Conservation (phyloP, 2,113 vertebrate species). For the Coptodon rendalli region DNA sequence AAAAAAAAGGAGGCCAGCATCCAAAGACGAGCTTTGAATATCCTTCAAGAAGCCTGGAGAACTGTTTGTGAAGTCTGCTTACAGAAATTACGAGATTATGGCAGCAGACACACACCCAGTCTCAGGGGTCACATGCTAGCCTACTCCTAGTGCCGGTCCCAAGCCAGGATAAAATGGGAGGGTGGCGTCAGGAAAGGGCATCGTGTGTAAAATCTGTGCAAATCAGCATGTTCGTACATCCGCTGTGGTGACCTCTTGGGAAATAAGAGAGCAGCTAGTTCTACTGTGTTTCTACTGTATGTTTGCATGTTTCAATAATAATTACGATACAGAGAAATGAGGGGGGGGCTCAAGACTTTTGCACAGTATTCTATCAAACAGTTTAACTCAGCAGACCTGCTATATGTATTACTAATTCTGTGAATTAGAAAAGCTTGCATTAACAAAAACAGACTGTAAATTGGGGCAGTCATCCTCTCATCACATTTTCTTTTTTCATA, state of each 20-base stretch:
- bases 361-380: not conserved
- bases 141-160: not conserved
- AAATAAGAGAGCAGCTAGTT: not conserved
- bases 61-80: not conserved
- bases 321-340: not conserved
- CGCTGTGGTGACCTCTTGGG: not conserved
- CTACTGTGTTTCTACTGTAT: not conserved
- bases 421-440: not conserved
- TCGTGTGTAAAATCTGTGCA: not conserved
- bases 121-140: not conserved
- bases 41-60: not conserved
- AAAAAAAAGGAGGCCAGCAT: not conserved
- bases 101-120: not conserved
- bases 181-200: not conserved
- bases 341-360: not conserved
- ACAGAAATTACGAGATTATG: not conserved
- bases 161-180: not conserved
- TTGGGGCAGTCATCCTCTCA: not conserved
- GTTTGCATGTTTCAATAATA: not conserved
- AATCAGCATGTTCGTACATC: not conserved
- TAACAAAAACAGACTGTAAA: not conserved
- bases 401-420: not conserved
- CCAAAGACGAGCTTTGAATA: not conserved
- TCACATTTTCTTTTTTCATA: conserved; percentile 36
- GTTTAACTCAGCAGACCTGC: not conserved